These are phyloP conservation scores for Copsychus sechellarum DNA, from an alignment of 2,113 vertebrate genomes.

Conservation along the genomic window DNA sequence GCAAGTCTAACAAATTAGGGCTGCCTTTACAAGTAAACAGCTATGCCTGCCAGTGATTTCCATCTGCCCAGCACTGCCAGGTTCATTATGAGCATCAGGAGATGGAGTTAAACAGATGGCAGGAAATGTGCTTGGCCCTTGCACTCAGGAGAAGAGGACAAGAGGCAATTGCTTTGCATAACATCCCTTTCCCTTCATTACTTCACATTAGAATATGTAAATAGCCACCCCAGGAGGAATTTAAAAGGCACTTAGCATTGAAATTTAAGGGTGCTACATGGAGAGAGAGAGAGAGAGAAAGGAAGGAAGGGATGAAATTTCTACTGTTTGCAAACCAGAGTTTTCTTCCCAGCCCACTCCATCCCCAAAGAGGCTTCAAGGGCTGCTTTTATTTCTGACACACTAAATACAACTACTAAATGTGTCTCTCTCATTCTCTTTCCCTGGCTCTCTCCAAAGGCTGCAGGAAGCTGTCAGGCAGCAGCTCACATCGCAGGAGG, in stretches of 20 bases:
- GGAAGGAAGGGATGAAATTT: constrained; percentile 10
- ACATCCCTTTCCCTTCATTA: constrained; percentile 61
- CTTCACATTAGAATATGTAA: constrained; percentile 67
- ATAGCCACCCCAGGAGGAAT: constrained; percentile 23
- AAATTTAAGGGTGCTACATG: constrained; percentile 31
- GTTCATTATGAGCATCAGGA: constrained; percentile 65
- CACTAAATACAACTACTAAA: constrained; percentile 9
- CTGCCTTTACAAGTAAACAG: constrained; percentile 66
- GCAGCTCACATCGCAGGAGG: background rate
- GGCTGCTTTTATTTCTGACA: constrained; percentile 34
- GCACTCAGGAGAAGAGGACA: constrained; percentile 42
- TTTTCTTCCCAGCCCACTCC: background rate
- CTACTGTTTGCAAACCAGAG: constrained; percentile 3
- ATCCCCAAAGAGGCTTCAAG: constrained; percentile 11
- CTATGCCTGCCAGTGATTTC: constrained; percentile 61
- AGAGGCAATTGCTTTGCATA: constrained; percentile 46
- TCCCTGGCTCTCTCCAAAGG: constrained; percentile 8
- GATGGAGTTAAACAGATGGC: constrained; percentile 71
- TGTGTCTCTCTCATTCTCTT: background rate
- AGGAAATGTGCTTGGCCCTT: constrained; percentile 65
- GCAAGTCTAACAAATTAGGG: constrained; percentile 68
- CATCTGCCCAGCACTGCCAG: constrained; percentile 66
- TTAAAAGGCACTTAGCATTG: constrained; percentile 39
- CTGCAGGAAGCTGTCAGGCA: constrained; percentile 13
- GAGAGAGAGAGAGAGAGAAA: background rate